Evolutionary conservation across 2,797 vertebrate genomes (phyloP).

Genomic region (Steatocranus sp.): DNA sequence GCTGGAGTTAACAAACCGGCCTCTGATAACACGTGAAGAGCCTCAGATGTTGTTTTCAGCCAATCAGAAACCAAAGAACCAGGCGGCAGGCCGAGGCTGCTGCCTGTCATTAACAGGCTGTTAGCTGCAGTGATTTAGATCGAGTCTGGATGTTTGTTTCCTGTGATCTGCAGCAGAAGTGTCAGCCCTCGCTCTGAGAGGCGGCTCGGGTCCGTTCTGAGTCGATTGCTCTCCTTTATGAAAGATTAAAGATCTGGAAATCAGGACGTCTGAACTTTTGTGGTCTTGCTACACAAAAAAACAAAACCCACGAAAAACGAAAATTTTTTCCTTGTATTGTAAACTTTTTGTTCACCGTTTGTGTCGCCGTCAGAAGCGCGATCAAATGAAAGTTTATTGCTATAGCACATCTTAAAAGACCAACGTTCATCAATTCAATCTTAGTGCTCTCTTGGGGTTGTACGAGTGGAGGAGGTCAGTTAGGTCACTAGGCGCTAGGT

Average conservation of each 20-base stretch:
- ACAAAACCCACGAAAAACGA: not conserved
- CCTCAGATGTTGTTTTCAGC: not conserved
- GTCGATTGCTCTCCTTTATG: accelerated
- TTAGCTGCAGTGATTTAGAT: too few relatives aligned
- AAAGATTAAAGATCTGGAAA: not conserved
- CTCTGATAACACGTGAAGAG: accelerated
- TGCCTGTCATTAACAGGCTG: not conserved
- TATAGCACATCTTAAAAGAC: not conserved
- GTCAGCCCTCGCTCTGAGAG: not conserved
- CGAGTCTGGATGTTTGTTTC: not conserved
- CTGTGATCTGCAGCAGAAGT: not conserved
- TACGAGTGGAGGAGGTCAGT: not conserved
- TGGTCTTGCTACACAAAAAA: not conserved
- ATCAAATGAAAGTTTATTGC: not conserved
- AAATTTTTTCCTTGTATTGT: not conserved
- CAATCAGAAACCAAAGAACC: not conserved
- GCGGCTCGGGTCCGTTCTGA: not conserved
- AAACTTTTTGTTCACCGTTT: accelerated
- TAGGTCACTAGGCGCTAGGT: accelerated
- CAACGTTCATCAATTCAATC: not conserved
- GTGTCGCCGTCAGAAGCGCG: not conserved
- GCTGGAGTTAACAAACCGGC: accelerated
- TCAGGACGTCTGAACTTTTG: not conserved
- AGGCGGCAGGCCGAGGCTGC: not conserved
- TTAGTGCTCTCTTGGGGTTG: not conserved